Base-by-base conservation (phyloP, 1,140 invertebrate genomes). In the Leptinotarsa undecemlineata region DNA sequence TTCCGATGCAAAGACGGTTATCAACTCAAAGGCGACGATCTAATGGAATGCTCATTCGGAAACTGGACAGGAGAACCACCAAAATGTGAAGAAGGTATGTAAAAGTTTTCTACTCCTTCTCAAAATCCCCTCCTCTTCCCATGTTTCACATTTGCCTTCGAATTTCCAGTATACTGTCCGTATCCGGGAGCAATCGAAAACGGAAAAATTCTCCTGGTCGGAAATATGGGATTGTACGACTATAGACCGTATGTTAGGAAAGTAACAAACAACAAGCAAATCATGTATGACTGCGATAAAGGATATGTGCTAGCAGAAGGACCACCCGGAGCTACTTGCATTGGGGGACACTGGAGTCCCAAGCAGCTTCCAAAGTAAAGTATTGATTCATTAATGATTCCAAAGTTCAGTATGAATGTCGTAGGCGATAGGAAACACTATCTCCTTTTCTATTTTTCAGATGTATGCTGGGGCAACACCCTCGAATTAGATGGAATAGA, bases 211-310 rank as follows among this genome's bases (percentile, higher is more conserved):
- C 87, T 98, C 15, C 86, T 99, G 1, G 96, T 99, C 3, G 97
- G 97, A 3, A 96, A 97, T 81, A 98, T 98, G 95, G 97, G 97
- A 0, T 89, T 97, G 48, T 99, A 99, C 84, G 96, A 98, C 84
- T 99, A 98, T 83, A 87, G 96, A n/a, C 94, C 96, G 0, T 99
- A 99, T 82, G 96, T 99, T 0, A 92, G 91, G 81, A 96, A 96
- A 86, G 92, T 95, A 72, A 87, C 86, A 1, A 97, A 97, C 85
- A 98, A 98, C 82, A 95, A 97, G 78, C 95, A 98, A 84, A 98
- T 99, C 42, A 95, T 96, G 91, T 99, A 97, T 85, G 95, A 98
- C 79, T 99, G 97, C 84, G 92, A 97, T 75, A 95, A 95, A 82
- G 96, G 96, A 0, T 97, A 94, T 81, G 92, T 94, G 1, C 82